Percentiles rank a stretch among this genome's conserved stretches.
phyloP scores from a whole-genome alignment of 2,888 invertebrate species.

The Leptinotarsa peninsularis region DNA sequence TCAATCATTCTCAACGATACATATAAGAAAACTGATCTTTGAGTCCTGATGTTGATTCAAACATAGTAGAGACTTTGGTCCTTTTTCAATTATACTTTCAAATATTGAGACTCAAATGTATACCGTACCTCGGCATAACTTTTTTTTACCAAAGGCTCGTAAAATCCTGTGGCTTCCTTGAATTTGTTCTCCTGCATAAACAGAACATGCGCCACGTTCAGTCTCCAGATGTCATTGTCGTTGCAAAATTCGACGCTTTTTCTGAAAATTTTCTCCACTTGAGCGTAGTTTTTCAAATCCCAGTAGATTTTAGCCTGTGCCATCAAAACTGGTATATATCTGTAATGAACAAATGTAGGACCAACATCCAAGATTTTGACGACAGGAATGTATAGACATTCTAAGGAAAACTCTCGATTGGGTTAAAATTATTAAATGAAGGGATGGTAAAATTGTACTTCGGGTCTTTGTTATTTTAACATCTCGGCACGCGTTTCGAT shows the following conservation, averaged over 20 bases:
- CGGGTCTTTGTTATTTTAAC: too few species aligned
- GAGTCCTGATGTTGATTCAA: too few species aligned
- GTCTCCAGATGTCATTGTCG: constrained; percentile 95
- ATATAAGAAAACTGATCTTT: too few species aligned
- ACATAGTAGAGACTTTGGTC: too few species aligned
- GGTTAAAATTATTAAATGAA: too few species aligned
- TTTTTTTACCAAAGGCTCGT: constrained; percentile 96
- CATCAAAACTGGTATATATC: constrained; percentile 98
- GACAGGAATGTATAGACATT: constrained; percentile 5
- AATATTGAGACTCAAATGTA: neutral
- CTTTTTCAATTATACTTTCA: neutral
- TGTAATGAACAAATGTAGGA: constrained; percentile 31
- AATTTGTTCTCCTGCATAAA: constrained; percentile 99
- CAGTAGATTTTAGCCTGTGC: constrained; percentile 99
- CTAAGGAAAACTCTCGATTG: too few species aligned
- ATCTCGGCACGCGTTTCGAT: too few species aligned
- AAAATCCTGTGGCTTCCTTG: constrained; percentile 97
- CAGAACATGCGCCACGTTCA: constrained; percentile 98
- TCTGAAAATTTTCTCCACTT: constrained; percentile 96
- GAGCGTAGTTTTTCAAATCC: constrained; percentile 95
- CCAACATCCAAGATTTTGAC: constrained; percentile 1
- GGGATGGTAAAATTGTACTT: too few species aligned
- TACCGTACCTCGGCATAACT: constrained; percentile 84
- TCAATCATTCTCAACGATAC: too few species aligned
- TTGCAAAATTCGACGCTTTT: constrained; percentile 98